Evolutionary conservation across 2,888 invertebrate species (phyloP), one percentile per base, ranked within the genome.

Genomic region (Steinernema carpocapsae): DNA sequence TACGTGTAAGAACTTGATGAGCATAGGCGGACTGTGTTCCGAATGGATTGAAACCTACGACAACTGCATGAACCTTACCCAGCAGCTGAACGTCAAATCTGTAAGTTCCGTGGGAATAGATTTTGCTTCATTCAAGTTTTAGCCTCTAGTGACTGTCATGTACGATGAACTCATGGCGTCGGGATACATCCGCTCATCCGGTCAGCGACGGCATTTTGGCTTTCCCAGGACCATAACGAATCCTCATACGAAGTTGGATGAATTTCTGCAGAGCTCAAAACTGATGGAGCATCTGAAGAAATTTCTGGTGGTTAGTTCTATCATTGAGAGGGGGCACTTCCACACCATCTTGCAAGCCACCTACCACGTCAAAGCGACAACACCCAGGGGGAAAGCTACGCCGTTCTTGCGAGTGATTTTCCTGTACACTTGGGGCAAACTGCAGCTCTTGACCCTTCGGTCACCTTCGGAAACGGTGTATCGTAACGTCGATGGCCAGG

Each of bases 1-100:
- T 26, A 56, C 56, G 10, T 56, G 22, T 26, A 56, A 26, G 26
- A 56, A 56, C 17, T 19, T 56, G 56, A 56, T 56, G 56, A 56
- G 26, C 26, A 26, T 56, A 22, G 56, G 56, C 6, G 26, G 56
- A 22, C 22, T 19, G 56, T 19, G 56, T 19, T 10, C 22, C 56
- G 56, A 56, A 6, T 56, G 56, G 56, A 26, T 26, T 3, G 26
- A 56, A 26, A 56, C 56, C 26, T 56, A 56, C 56, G 17, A 22
- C 6, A 19, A 56, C 56, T 26, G 56, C 56, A 6, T 56, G 56
- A 26, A 56, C 7, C 56, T 56, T 19, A 12, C 56, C 26, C 24
- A 56, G 2, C 26, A 24, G 24, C 22, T 19, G 6, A 22, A 56
- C 26, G 26, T 56, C 56, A 56, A 26, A 24, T 26, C 26, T 26